Evolutionary conservation across 2,113 vertebrate genomes (phyloP).

Genomic region (Aythya baeri): DNA sequence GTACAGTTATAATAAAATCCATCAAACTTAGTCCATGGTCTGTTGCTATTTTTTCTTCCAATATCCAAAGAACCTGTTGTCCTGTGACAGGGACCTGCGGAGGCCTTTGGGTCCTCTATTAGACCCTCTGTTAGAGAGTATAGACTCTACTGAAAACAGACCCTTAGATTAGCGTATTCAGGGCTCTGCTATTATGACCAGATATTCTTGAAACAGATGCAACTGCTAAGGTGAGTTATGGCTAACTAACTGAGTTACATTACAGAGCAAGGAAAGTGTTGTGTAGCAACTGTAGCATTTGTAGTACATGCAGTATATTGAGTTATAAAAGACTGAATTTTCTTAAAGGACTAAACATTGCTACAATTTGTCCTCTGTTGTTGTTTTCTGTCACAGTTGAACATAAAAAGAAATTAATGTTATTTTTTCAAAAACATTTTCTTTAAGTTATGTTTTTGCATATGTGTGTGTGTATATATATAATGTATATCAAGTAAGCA

Average conservation of each 20-base stretch:
- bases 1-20: not conserved
- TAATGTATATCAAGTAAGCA: not conserved
- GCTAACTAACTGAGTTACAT: not conserved
- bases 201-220: not conserved
- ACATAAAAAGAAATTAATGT: not conserved
- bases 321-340: not conserved
- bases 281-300: not conserved
- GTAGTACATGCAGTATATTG: not conserved
- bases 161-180: not conserved
- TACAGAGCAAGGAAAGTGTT: not conserved
- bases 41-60: not conserved
- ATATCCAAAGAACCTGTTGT: not conserved
- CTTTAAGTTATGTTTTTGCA: not conserved
- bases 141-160: not conserved
- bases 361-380: not conserved
- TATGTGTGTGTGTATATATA: not conserved
- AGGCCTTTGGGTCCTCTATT: not conserved
- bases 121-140: no score
- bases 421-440: not conserved
- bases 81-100: not conserved
- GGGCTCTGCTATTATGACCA: not conserved
- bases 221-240: not conserved
- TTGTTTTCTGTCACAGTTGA: not conserved
- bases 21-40: not conserved
- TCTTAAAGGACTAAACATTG: not conserved